Base-by-base conservation (phyloP, 2,113 vertebrate species). In the Phalacrocorax aristotelis region DNA sequence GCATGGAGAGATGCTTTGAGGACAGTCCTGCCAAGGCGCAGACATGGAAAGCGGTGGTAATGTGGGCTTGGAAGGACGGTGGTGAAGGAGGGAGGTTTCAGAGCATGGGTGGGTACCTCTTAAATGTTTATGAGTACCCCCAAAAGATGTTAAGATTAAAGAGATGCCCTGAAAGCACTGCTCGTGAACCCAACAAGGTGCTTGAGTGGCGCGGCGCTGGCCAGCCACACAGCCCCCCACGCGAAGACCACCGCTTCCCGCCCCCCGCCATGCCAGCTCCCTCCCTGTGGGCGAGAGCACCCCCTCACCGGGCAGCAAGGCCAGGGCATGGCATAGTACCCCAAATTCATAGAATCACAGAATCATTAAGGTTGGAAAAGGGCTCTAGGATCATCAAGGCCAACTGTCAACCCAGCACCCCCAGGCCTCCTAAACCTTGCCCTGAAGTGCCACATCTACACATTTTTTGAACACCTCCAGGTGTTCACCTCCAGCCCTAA, bases 171-270 rank as follows among this genome's bases (percentile, higher is more conserved):
- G 9, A 29, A 58, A 26, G 5, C 16, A 25, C 81, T 36, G 68
- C 49, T 86, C 25, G 1, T 2, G 11, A 83, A 22, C 55, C 22
- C 2, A 4, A 34, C 51, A 2, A 40, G 18, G 20, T 2, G 23
- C 19, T 48, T 3, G 11, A 38, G 58, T 0, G 2, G 25, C 1
- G 4, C 44, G 7, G 9, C 44, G 44, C 13, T 1, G 2, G 2
- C 40, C 34, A 3, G 27, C 55, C 2, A 0, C 54, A 34, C 1
- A 26, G 48, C 57, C 18, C 26, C 46, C 3, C 2, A 23, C 17
- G 25, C 2, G 16, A 48, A 49, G 7, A 10, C 38, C 27, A 32
- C 7, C 6, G 6, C 8, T 4, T 52, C 49, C 34, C 66, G 0
- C 42, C 23, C 13, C 25, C 38, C 51, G 49, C 51, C 52, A 1